These are phyloP conservation scores for Phymatocera aterrima DNA, from an alignment of 2,888 invertebrate species.

Conservation along the genomic window DNA sequence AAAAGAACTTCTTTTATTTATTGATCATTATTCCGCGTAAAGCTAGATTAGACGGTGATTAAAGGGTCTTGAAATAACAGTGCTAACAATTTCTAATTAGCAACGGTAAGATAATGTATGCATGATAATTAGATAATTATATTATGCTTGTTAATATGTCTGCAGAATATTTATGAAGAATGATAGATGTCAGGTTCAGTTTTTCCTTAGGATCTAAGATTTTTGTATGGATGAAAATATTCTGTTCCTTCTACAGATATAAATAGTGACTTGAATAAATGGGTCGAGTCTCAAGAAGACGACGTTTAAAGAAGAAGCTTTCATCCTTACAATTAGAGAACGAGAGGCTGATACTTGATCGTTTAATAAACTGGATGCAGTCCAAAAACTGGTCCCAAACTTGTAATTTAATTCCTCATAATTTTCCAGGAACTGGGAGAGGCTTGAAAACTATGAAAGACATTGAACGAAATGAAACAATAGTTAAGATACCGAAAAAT, in stretches of 20 bases:
- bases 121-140: neutral
- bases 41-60: neutral
- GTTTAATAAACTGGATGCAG: conserved; percentile 64
- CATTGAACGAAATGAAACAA: conserved; percentile 75
- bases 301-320: conserved; percentile 57
- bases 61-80: neutral
- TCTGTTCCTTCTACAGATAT: conserved; percentile 47
- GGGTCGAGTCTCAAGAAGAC: conserved; percentile 68
- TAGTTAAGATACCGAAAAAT: conserved; percentile 76
- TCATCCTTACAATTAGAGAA: conserved; percentile 49
- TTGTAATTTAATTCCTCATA: conserved; percentile 59
- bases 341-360: conserved; percentile 54
- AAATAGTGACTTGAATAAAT: conserved; percentile 54
- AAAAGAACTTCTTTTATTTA: neutral
- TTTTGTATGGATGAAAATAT: neutral
- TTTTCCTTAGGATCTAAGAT: neutral
- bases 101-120: neutral
- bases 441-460: conserved; percentile 79
- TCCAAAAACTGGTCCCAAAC: conserved; percentile 57
- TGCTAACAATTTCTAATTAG: conserved; percentile 20
- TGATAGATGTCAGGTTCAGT: neutral
- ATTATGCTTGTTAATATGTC: neutral
- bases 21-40: neutral
- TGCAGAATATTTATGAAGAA: neutral
- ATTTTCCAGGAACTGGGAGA: conserved; percentile 83